These are phyloP conservation scores for Rhopalosiphum nymphaeae DNA, from an alignment of 2,888 invertebrate species.

Conservation along the genomic window DNA sequence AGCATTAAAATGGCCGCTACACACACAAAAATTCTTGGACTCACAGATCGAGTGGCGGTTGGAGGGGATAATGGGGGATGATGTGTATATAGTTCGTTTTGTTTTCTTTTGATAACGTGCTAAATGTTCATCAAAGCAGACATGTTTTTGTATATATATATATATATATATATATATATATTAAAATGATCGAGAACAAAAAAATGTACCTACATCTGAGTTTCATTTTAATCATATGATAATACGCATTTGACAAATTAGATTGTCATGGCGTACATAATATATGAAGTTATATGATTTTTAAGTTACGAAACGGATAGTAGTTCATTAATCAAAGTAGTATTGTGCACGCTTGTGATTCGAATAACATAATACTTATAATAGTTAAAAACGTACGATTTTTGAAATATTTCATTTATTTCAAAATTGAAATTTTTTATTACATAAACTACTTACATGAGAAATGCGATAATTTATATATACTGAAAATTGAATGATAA, in stretches of 20 bases:
- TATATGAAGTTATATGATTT: neutral
- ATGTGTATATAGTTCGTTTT: conserved; percentile 12
- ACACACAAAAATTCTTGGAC: conserved; percentile 42
- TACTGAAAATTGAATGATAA: neutral
- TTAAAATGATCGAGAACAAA: neutral
- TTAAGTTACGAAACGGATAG: neutral
- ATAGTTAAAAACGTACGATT: neutral
- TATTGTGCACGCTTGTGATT: neutral
- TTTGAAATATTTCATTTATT: neutral
- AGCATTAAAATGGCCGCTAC: conserved; percentile 46
- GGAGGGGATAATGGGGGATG: neutral
- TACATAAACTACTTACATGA: neutral
- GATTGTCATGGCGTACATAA: neutral
- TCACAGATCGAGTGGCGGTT: neutral
- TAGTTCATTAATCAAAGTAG: neutral
- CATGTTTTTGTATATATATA: neutral
- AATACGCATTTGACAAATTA: neutral
- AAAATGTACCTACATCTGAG: neutral
- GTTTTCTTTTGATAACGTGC: conserved; percentile 28
- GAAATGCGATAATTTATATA: neutral
- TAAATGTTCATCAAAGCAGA: conserved; percentile 15
- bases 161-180: neutral
- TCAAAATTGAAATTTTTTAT: neutral
- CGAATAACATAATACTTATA: neutral
- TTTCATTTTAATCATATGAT: neutral